Percentiles rank a stretch among this genome's conserved stretches.
phyloP scores from a whole-genome alignment of 1,140 invertebrate species.

The Brachionus asplanchnoidis region DNA sequence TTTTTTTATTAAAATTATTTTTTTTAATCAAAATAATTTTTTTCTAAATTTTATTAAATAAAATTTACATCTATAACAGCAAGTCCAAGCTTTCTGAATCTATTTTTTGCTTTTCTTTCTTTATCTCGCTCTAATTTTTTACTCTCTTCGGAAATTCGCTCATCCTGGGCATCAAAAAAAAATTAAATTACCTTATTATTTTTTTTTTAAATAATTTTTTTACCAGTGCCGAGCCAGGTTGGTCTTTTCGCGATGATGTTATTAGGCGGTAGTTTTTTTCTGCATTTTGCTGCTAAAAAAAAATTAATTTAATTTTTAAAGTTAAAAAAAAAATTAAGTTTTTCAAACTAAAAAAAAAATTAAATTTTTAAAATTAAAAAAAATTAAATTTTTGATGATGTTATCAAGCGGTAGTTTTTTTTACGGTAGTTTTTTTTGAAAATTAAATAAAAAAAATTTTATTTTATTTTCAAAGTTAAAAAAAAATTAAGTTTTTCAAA shows the following conservation, averaged over 20 bases:
- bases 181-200: background rate
- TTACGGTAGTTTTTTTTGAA: too few species aligned
- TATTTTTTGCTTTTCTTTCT: slow-evolving; percentile 2
- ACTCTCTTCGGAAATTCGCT: background rate
- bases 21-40: background rate
- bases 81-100: slow-evolving; percentile 1
- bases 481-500: too few species aligned
- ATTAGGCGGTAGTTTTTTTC: background rate
- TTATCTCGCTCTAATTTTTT: background rate
- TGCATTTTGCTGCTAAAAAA: background rate
- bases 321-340: too few species aligned
- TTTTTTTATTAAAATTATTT: background rate
- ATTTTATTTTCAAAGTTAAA: too few species aligned
- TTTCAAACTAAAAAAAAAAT: too few species aligned
- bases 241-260: background rate
- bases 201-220: background rate
- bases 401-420: too few species aligned
- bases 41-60: background rate
- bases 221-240: background rate
- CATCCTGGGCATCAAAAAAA: background rate
- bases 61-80: slow-evolving; percentile 11
- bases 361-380: too few species aligned
- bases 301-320: background rate
- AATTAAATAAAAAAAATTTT: too few species aligned
- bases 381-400: too few species aligned